These are phyloP conservation scores for Oscheius sp. DNA, from an alignment of 1,140 invertebrate species.

Conservation along the genomic window DNA sequence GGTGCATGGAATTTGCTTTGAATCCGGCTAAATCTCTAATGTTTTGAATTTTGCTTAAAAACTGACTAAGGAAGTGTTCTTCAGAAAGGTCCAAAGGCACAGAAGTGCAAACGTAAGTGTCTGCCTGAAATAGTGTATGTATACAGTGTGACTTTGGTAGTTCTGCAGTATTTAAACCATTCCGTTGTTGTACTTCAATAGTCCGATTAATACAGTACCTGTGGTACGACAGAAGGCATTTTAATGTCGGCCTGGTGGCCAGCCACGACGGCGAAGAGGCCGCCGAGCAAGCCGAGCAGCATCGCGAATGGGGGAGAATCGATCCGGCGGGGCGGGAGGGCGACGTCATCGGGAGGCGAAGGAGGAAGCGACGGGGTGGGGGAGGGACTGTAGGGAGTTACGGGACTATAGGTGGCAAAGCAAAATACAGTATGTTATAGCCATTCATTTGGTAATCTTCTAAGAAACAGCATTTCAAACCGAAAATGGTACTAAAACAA, in stretches of 20 bases:
- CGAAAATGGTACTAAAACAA: too few relatives aligned
- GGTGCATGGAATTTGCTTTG: slow-evolving; percentile 84
- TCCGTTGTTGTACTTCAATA: neutral
- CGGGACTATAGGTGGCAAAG: too few relatives aligned
- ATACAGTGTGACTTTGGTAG: neutral
- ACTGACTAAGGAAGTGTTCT: slow-evolving; percentile 75
- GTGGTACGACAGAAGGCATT: slow-evolving; percentile 22
- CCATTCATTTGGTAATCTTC: too few relatives aligned
- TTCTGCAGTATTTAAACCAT: too few relatives aligned
- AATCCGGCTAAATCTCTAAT: slow-evolving; percentile 74
- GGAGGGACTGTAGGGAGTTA: too few relatives aligned
- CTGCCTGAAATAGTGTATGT: slow-evolving; percentile 68
- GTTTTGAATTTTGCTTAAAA: slow-evolving; percentile 3
- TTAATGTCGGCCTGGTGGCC: slow-evolving; percentile 5
- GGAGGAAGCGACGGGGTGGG: too few relatives aligned
- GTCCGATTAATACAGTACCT: neutral
- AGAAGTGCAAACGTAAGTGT: slow-evolving; percentile 80
- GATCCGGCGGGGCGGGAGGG: neutral
- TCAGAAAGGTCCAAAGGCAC: slow-evolving; percentile 72
- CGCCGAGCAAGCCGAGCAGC: slow-evolving; percentile 1
- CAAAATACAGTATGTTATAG: too few relatives aligned
- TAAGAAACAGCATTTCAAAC: too few relatives aligned
- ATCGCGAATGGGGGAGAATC: neutral
- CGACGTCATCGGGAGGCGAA: slow-evolving; percentile 7
- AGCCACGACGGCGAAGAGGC: neutral